phyloP scores from a whole-genome alignment of 2,888 invertebrate genomes.

The Xestobium rufovillosum region DNA sequence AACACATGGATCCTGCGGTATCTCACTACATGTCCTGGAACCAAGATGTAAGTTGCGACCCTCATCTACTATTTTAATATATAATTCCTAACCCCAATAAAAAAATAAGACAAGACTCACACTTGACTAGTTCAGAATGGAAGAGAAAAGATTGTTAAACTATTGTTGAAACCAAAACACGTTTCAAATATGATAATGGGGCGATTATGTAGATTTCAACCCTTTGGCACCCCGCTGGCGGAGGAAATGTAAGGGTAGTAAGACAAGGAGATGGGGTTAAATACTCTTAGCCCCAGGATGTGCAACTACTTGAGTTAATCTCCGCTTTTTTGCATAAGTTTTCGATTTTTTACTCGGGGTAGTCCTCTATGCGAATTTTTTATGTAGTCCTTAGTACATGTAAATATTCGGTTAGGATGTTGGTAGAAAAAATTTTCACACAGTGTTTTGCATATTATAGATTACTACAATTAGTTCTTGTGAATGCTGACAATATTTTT shows the following conservation, averaged over 20 bases:
- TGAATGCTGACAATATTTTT: too few species aligned
- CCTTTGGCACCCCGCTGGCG: conserved; percentile 21
- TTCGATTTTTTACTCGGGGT: conserved; percentile 23
- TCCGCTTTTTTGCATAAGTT: conserved; percentile 25
- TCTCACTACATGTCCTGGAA: conserved; percentile 62
- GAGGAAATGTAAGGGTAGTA: too few species aligned
- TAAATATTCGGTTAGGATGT: too few species aligned
- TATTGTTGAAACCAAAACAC: conserved; percentile 33
- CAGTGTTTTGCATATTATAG: too few species aligned
- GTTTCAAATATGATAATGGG: conserved; percentile 34
- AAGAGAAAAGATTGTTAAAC: conserved; percentile 21
- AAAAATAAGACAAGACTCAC: conserved; percentile 34
- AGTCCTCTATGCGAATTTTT: too few species aligned
- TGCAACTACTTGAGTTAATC: conserved; percentile 23
- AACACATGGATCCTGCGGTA: conserved; percentile 82
- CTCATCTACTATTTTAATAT: neutral
- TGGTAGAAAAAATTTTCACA: too few species aligned
- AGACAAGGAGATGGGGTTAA: conserved; percentile 29
- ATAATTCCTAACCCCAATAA: conserved; percentile 2
- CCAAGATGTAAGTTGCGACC: conserved; percentile 53
- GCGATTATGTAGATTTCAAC: conserved; percentile 36
- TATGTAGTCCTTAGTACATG: too few species aligned
- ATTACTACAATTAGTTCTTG: too few species aligned
- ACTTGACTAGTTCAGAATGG: conserved; percentile 28
- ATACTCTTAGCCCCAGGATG: conserved; percentile 23